phyloP scores from a whole-genome alignment of 2,113 vertebrate genomes.

The Stegastes partitus region DNA sequence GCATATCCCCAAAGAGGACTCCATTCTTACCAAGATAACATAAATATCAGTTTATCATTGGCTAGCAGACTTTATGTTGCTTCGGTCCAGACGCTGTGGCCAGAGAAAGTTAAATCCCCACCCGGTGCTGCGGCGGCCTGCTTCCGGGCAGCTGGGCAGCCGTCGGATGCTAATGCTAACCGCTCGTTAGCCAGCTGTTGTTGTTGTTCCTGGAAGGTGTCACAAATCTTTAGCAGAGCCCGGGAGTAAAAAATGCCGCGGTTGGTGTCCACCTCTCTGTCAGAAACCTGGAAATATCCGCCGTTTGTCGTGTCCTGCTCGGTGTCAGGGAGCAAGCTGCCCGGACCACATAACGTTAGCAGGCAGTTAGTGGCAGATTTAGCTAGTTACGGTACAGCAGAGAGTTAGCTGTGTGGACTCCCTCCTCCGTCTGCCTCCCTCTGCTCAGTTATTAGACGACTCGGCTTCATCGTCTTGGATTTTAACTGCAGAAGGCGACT shows the following conservation, averaged over 20 bases:
- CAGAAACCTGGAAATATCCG: not conserved
- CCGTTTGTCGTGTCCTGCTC: not conserved
- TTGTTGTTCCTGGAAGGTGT: not conserved
- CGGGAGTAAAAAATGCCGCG: not conserved
- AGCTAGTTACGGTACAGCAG: not conserved
- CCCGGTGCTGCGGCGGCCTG: constrained; percentile 68
- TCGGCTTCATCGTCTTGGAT: not conserved
- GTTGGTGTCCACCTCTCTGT: not conserved
- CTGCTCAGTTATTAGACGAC: not conserved
- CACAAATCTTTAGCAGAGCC: constrained; percentile 18
- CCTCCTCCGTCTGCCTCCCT: constrained; percentile 11
- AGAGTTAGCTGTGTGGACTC: constrained; percentile 1
- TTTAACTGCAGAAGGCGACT: not conserved
- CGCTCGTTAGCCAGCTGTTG: constrained; percentile 46
- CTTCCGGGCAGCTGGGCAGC: constrained; percentile 67
- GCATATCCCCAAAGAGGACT: constrained; percentile 70
- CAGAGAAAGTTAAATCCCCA: constrained; percentile 73
- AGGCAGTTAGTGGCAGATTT: not conserved
- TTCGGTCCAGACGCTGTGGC: constrained; percentile 25
- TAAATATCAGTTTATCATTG: constrained; percentile 30
- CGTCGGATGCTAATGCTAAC: constrained; percentile 35
- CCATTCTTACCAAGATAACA: constrained; percentile 76
- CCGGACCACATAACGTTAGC: constrained; percentile 25
- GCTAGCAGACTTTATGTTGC: not conserved
- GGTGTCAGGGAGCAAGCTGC: not conserved